Percentiles rank a stretch among this genome's conserved stretches.
Conservation (phyloP, 2,113 vertebrate species). For the Indicator indicator region DNA sequence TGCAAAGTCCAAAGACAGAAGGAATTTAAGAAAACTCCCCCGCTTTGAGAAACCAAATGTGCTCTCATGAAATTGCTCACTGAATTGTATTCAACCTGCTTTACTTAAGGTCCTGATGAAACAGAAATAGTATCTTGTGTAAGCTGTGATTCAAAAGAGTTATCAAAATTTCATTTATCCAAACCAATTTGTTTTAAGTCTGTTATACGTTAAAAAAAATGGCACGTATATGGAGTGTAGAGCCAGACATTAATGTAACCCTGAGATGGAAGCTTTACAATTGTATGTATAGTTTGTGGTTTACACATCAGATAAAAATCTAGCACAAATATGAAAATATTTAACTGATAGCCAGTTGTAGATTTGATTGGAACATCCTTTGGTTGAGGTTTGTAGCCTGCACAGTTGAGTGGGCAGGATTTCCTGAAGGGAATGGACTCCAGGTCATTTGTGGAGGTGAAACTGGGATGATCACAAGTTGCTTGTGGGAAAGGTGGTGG, state of each 20-base stretch:
- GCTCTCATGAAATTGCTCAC: background rate
- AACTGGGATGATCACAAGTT: background rate
- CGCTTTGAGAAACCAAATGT: background rate
- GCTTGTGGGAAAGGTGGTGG: background rate
- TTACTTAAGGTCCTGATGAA: background rate
- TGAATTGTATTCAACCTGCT: background rate
- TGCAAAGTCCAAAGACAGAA: background rate
- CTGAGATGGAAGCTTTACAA: slow-evolving; percentile 9
- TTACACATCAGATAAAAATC: slow-evolving; percentile 24
- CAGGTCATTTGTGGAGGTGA: background rate
- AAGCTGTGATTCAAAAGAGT: slow-evolving; percentile 25
- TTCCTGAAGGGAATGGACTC: background rate
- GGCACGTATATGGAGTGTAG: background rate
- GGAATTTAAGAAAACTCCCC: slow-evolving; percentile 16
- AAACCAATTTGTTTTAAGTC: slow-evolving; percentile 26
- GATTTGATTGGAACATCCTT: slow-evolving; percentile 29
- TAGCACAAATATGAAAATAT: slow-evolving; percentile 5
- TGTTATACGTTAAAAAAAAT: background rate
- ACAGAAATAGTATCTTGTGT: slow-evolving; percentile 31
- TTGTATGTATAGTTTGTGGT: slow-evolving; percentile 13
- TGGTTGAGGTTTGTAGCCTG: background rate
- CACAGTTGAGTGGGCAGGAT: background rate
- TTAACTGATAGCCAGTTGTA: slow-evolving; percentile 9
- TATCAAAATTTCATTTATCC: slow-evolving; percentile 6
- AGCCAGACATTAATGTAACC: background rate